phyloP scores from a whole-genome alignment of 2,888 invertebrate species.

The Drosophila parthenogenetica region DNA sequence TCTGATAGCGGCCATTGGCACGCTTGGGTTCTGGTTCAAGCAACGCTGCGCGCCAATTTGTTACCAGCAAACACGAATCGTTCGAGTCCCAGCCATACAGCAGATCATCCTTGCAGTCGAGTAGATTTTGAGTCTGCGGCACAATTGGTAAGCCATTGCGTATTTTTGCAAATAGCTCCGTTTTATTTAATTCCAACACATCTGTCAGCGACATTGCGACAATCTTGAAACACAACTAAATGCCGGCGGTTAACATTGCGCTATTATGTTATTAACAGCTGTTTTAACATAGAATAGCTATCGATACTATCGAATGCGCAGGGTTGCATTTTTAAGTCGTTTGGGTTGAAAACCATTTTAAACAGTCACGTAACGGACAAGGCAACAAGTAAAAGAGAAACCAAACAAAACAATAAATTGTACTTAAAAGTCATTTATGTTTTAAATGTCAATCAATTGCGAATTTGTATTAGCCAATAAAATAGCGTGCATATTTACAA shows the following conservation, averaged over 20 bases:
- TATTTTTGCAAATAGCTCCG: slow-evolving; percentile 86
- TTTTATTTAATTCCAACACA: slow-evolving; percentile 86
- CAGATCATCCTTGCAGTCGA: slow-evolving; percentile 87
- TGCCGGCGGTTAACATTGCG: not conserved
- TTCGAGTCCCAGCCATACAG: slow-evolving; percentile 88
- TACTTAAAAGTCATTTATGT: not conserved
- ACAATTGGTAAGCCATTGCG: slow-evolving; percentile 86
- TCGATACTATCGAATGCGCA: not conserved
- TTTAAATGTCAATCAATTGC: not conserved
- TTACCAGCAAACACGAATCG: slow-evolving; percentile 86
- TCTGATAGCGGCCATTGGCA: slow-evolving; percentile 86
- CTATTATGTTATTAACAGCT: slow-evolving; percentile 12
- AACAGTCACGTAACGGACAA: not conserved
- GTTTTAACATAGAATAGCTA: not conserved
- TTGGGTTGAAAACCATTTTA: not conserved
- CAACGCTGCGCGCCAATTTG: slow-evolving; percentile 86
- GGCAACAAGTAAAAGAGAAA: not conserved
- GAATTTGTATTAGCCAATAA: not conserved
- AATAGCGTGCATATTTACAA: not conserved
- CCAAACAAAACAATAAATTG: not conserved
- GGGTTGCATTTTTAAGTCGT: not conserved
- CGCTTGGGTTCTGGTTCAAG: slow-evolving; percentile 65
- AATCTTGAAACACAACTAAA: slow-evolving; percentile 18
- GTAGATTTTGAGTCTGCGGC: slow-evolving; percentile 86
- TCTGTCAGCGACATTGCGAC: slow-evolving; percentile 85